phyloP scores from a whole-genome alignment of 1,140 invertebrate genomes.

The Druon quercuslanigerum region DNA sequence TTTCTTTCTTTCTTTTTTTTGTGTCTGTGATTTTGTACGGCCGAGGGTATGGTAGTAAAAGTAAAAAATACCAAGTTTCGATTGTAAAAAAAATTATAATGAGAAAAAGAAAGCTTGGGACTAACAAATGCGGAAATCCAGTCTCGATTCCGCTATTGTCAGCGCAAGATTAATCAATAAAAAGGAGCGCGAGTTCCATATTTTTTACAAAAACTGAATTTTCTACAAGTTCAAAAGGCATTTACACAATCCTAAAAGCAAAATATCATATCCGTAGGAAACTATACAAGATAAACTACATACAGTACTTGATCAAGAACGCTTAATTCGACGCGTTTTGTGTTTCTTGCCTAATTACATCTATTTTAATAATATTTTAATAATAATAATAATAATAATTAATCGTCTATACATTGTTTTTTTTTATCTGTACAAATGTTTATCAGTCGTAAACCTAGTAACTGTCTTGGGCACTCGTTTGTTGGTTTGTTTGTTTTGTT shows the following conservation, averaged over 20 bases:
- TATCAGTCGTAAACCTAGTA: constrained; percentile 28
- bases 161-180: constrained; percentile 3
- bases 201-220: constrained; percentile 28
- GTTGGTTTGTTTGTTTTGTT: not conserved
- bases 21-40: not conserved
- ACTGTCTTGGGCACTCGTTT: not conserved
- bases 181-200: constrained; percentile 7
- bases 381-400: constrained; percentile 21
- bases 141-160: not conserved
- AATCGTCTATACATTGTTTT: constrained; percentile 26
- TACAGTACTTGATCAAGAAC: constrained; percentile 26
- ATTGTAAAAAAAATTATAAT: not conserved
- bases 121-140: constrained; percentile 1
- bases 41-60: not conserved
- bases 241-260: not conserved
- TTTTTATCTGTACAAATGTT: constrained; percentile 24
- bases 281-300: constrained; percentile 28
- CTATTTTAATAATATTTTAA: constrained; percentile 25
- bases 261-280: constrained; percentile 29
- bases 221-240: constrained; percentile 13
- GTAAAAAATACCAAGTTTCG: not conserved
- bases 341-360: constrained; percentile 6
- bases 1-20: not conserved
- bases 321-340: constrained; percentile 3
- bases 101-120: constrained; percentile 3